Base-by-base conservation (phyloP, 1,140 invertebrate genomes). In the Hycleus phaleratus region DNA sequence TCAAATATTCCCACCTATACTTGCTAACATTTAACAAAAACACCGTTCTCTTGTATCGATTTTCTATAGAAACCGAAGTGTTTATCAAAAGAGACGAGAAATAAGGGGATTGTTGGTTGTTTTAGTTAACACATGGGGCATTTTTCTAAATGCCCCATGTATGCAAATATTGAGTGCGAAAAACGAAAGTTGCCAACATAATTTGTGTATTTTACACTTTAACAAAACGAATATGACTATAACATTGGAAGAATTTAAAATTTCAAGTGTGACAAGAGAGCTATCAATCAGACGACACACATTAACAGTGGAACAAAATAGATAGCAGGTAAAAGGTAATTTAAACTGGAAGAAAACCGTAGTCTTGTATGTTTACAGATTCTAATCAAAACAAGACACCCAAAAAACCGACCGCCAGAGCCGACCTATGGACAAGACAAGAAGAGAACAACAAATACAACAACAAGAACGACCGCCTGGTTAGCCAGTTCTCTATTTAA, bases 271-370 rank as follows among this genome's bases (percentile, higher is more conserved):
- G 62, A 59, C 62, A 62, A 56, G 49, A 62, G 38, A 55, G 50
- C 59, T 45, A 61, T 61, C 59, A 61, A 61, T 61, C 59, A 61
- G 49, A 51, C 32, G 38, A 42, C 49, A 51, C 51, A 52, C 56
- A 61, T 61, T 61, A 56, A 62, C 53, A 61, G 47, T 58, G 49
- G 53, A 61, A 54, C 49, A 58, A 57, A 56, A 49, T 38, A 38
- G 32, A 39, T 39, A 49, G 32, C 32, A 38, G 18, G 18, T 24
- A 38, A 11, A 38, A 51, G 59, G 52, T 56, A 60, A 60, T 56
- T 55, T 50, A 51, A 50, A 60, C 59, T 47, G 54, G 46, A 55
- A 49, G 51, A 49, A 47, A 45, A 54, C 52, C 50, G 39, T 26
- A 55, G 38, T 12, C 10, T 42, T 24, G 49, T 52, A 44, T 61